Percentiles rank a stretch among this genome's conserved stretches.
Conservation (phyloP, 2,888 invertebrate genomes). For the Physocephala rufipes region DNA sequence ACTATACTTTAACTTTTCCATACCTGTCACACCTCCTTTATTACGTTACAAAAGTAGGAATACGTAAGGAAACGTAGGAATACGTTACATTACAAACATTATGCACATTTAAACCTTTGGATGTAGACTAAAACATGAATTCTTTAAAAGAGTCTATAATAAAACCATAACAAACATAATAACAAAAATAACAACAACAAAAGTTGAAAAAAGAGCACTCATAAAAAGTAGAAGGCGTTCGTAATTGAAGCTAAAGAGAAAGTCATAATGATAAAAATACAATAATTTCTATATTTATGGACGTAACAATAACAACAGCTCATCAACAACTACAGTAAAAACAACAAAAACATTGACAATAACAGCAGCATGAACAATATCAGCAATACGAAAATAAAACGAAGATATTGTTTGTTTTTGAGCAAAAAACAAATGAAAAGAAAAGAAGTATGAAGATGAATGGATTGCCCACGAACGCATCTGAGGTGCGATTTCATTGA, state of each 20-base stretch:
- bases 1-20: no score
- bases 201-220: no score
- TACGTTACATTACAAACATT: no score
- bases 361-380: conserved; percentile 24
- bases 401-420: background rate
- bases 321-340: background rate
- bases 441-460: background rate
- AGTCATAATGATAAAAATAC: background rate
- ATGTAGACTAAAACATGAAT: no score
- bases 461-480: no score
- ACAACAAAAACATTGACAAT: background rate
- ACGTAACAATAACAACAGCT: background rate
- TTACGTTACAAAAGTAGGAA: no score
- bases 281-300: background rate
- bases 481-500: no score
- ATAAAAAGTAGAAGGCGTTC: no score
- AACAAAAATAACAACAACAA: background rate
- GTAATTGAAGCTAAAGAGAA: background rate
- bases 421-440: background rate
- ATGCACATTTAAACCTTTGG: no score
- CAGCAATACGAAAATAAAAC: conserved; percentile 27
- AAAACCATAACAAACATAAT: background rate
- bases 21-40: no score
- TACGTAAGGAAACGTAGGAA: no score
- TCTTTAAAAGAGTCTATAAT: background rate